Conservation (phyloP, 37 sponge, comb jelly and placozoan genomes). For the Beroe forskalii region DNA sequence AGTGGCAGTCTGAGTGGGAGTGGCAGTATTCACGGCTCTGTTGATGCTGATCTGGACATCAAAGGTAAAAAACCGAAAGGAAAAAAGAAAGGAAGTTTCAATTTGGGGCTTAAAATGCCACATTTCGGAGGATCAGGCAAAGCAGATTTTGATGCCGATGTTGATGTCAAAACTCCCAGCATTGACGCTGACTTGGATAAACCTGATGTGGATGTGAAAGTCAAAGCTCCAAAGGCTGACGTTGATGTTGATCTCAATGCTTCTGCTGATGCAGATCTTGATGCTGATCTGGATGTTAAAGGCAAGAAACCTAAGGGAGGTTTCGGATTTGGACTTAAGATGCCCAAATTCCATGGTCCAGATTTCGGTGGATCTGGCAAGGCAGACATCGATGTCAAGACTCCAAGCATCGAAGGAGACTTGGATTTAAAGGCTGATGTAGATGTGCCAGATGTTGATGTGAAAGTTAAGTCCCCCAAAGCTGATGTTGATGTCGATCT, state of each 20-base stretch:
- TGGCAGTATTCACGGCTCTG: neutral
- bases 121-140: neutral
- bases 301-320: slow-evolving; percentile 2
- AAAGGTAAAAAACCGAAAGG: neutral
- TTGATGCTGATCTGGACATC: slow-evolving; percentile 23
- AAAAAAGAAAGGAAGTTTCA: slow-evolving; percentile 17
- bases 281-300: slow-evolving; percentile 27
- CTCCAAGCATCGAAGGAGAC: neutral
- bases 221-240: neutral
- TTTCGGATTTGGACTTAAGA: slow-evolving; percentile 24
- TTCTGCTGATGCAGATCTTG: slow-evolving; percentile 31
- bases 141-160: slow-evolving; percentile 8
- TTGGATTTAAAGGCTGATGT: neutral
- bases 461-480: slow-evolving; percentile 20
- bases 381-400: slow-evolving; percentile 11
- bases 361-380: neutral
- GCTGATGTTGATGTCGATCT: neutral
- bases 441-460: slow-evolving; percentile 12
- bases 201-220: slow-evolving; percentile 50
- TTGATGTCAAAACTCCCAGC: slow-evolving; percentile 6
- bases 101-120: slow-evolving; percentile 1
- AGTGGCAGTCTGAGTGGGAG: neutral
- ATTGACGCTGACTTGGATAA: neutral
- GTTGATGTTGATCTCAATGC: neutral
- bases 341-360: slow-evolving; percentile 22